Evolutionary conservation across 2,113 vertebrate species (phyloP).

Genomic region (Chloropsis cyanopogon): DNA sequence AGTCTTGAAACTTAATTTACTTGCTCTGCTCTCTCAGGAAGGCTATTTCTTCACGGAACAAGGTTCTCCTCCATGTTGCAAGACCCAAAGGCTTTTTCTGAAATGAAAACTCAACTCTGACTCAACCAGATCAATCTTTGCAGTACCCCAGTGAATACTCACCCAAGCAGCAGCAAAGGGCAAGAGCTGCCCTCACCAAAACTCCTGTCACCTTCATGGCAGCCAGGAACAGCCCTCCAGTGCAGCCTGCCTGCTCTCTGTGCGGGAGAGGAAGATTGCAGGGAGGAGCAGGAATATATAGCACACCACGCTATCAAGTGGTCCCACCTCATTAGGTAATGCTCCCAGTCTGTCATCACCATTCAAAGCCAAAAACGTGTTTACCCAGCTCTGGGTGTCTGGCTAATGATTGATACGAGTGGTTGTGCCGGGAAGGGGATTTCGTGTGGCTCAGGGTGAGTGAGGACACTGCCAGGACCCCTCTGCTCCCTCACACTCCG

Average conservation of each 20-base stretch:
- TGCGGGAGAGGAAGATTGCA: neutral
- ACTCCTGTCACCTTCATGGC: constrained; percentile 10
- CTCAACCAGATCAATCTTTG: neutral
- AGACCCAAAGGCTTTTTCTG: neutral
- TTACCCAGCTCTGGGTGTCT: constrained; percentile 23
- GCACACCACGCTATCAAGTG: neutral
- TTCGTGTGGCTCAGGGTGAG: neutral
- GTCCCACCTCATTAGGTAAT: constrained; percentile 25
- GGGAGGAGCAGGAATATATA: constrained; percentile 33
- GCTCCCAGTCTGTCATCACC: neutral
- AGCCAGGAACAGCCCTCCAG: neutral
- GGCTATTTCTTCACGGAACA: neutral
- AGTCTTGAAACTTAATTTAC: neutral
- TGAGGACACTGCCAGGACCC: rapidly evolving
- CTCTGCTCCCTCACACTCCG: neutral
- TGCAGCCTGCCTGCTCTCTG: neutral
- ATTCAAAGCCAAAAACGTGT: constrained; percentile 21
- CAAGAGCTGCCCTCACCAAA: neutral
- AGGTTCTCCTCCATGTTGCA: neutral
- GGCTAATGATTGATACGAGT: constrained; percentile 50
- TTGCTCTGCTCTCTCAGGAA: neutral
- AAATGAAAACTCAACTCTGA: neutral
- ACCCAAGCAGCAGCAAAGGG: constrained; percentile 49
- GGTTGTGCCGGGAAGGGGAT: neutral
- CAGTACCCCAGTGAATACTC: neutral